These are phyloP conservation scores for Pseudachorutes palmiensis DNA, from an alignment of 1,140 invertebrate genomes.

Conservation along the genomic window DNA sequence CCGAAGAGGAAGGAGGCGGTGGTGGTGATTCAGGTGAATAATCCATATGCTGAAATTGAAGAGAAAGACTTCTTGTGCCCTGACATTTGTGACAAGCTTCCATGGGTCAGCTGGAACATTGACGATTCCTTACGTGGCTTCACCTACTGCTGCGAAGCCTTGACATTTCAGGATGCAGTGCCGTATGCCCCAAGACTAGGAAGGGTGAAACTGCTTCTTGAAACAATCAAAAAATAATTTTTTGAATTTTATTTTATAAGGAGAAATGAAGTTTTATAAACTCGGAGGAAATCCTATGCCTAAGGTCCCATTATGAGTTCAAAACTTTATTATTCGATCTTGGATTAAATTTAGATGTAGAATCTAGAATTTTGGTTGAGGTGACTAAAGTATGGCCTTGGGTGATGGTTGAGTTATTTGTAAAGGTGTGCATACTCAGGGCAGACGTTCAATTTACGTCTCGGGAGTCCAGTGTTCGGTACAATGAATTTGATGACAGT, in stretches of 20 bases:
- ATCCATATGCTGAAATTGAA: constrained; percentile 45
- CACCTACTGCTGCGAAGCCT: constrained; percentile 31
- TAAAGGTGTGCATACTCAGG: no score
- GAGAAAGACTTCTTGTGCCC: constrained; percentile 28
- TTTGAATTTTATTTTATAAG: no score
- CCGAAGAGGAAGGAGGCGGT: constrained; percentile 46
- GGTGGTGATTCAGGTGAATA: constrained; percentile 56
- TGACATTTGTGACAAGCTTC: constrained; percentile 31
- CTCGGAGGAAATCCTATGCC: no score
- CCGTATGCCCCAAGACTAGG: constrained; percentile 21
- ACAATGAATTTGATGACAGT: not conserved
- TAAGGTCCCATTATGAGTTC: no score
- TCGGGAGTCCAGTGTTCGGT: not conserved
- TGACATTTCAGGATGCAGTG: constrained; percentile 6
- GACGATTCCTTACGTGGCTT: constrained; percentile 23
- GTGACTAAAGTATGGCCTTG: no score
- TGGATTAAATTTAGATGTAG: no score
- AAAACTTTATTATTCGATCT: no score
- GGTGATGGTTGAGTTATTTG: no score
- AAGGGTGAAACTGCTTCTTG: not conserved
- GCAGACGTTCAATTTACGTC: not conserved
- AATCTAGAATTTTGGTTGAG: no score
- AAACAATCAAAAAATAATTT: not conserved
- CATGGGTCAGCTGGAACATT: constrained; percentile 31
- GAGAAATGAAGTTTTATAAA: no score